A percentile compares a stretch with the other conserved stretches of the same genome.
Evolutionary conservation across 2,888 invertebrate genomes (phyloP).

Genomic region (Pinctada fucata): DNA sequence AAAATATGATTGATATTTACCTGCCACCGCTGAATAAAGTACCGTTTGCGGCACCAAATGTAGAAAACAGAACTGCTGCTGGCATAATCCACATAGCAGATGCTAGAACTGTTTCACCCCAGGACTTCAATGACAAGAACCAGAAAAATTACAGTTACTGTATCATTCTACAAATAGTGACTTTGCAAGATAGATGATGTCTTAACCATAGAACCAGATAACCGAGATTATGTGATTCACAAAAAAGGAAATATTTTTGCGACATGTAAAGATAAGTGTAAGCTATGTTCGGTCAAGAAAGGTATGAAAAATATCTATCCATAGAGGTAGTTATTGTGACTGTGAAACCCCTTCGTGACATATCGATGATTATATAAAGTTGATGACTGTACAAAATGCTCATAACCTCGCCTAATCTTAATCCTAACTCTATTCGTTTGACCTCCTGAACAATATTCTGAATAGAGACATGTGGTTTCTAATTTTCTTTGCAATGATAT

Average conservation of each 20-base stretch:
- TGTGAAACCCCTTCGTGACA: too few species aligned
- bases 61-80: constrained; percentile 65
- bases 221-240: not conserved
- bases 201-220: not conserved
- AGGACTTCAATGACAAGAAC: constrained; percentile 54
- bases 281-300: too few species aligned
- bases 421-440: too few species aligned
- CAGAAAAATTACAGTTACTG: not conserved
- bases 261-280: too few species aligned
- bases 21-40: constrained; percentile 78
- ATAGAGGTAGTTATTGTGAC: too few species aligned
- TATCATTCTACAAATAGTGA: not conserved
- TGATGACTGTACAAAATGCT: too few species aligned
- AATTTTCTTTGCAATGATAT: too few species aligned
- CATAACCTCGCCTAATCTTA: too few species aligned
- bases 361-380: too few species aligned
- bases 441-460: too few species aligned
- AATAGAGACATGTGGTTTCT: too few species aligned
- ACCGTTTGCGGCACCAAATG: constrained; percentile 65
- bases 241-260: not conserved
- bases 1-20: constrained; percentile 31
- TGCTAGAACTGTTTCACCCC: constrained; percentile 62
- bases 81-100: constrained; percentile 61
- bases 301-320: too few species aligned
- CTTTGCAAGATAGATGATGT: not conserved